phyloP scores from a whole-genome alignment of 2,888 invertebrate genomes.

The Resseliella maxima region DNA sequence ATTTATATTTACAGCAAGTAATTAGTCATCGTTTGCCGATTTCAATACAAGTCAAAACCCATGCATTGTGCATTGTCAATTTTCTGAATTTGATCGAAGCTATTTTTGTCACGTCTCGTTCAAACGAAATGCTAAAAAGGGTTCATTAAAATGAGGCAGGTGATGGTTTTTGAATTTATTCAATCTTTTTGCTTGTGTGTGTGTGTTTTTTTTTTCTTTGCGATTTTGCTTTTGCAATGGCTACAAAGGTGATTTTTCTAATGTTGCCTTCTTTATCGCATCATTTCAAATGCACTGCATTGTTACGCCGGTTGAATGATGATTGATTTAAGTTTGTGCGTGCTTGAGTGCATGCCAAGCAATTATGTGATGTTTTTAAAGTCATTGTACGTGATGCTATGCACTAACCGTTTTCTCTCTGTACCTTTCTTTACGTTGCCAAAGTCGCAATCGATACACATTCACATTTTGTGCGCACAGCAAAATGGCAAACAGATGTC shows the following conservation, averaged over 20 bases:
- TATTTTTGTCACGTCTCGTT: slow-evolving; percentile 35
- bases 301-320: not conserved
- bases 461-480: not conserved
- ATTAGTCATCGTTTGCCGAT: slow-evolving; percentile 35
- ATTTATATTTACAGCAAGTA: not conserved
- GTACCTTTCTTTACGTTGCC: slow-evolving; percentile 19
- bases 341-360: slow-evolving; percentile 41
- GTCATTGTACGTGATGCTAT: slow-evolving; percentile 53
- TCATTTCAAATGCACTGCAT: not conserved
- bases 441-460: not conserved
- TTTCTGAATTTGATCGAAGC: not conserved
- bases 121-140: not conserved
- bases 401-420: not conserved
- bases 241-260: no score
- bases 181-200: no score
- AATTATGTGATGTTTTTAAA: slow-evolving; percentile 36
- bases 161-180: no score
- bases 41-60: not conserved
- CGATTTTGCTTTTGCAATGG: no score
- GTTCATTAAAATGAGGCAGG: slow-evolving; percentile 26
- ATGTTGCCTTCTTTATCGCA: not conserved
- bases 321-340: slow-evolving; percentile 28
- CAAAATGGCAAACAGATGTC: not conserved
- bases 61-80: not conserved
- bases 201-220: not conserved